Evolutionary conservation across 2,888 invertebrate genomes (phyloP), one percentile per base, ranked within the genome.

Genomic region (Heliconius cydno): DNA sequence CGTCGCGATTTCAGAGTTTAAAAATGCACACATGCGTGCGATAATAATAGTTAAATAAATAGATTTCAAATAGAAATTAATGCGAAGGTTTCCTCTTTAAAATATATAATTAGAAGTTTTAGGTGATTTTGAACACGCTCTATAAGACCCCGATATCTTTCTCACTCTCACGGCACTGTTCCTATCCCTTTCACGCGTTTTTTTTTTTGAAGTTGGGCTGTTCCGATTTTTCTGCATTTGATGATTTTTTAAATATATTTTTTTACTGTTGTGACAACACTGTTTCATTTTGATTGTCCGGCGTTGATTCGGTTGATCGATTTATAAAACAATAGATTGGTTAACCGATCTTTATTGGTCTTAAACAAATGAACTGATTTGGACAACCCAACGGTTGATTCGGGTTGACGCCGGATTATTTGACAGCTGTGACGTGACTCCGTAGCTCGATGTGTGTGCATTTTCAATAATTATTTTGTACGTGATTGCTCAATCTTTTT

Each of bases 401-500:
- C n/a, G 15, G 72, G 72, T 72, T 72, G 57, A 60, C 13, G 57
- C 30, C 75, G 65, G 66, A 12, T 73, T 60, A 22, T 57, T 25
- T 41, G 67, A 65, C 65, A 34, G 25, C 30, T 63, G 68, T 79
- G 41, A 63, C 67, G 79, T 65, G 73, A n/a, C 57, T 34, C n/a
- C 60, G 28, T 71, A 41, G 81, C 82, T 84, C 83, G 82, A 82
- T 84, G 84, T 85, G 86, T 88, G 88, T 89, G 89, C 89, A 90
- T 88, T 89, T 91, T 89, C 90, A 86, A 85, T 86, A 88, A 86
- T 92, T 91, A 84, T 89, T 92, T 92, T 91, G 86, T 86, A 92
- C 89, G 89, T 91, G 90, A 91, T 94, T 94, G 94, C 94, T 94
- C 94, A 94, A 93, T 85, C 82, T 89, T 91, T 92, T 90, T 90